Conservation (phyloP, 2,888 invertebrate species). For the Ecdyonurus torrentis region DNA sequence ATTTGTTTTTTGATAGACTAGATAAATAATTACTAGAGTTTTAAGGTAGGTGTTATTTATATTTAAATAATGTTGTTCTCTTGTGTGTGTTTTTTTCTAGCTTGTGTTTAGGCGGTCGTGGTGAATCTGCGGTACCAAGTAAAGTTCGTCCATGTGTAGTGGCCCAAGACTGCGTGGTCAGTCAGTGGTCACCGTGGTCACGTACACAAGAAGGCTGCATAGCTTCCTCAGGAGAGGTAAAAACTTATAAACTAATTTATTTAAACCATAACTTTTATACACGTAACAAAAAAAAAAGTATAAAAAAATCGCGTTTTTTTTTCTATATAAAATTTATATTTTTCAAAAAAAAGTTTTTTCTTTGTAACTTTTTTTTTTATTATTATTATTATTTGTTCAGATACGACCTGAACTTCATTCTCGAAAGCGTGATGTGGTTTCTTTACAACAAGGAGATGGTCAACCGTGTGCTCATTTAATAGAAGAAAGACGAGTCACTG, state of each 20-base stretch:
- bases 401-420: constrained; percentile 23
- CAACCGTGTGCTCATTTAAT: constrained; percentile 23
- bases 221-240: constrained; percentile 22
- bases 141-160: constrained; percentile 31
- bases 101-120: constrained; percentile 12
- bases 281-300: background rate
- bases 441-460: constrained; percentile 23
- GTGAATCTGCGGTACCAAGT: constrained; percentile 11
- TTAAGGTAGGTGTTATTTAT: background rate
- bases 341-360: too few species aligned
- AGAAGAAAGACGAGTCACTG: constrained; percentile 21
- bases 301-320: background rate
- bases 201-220: constrained; percentile 34
- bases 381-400: too few species aligned
- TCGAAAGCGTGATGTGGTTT: constrained; percentile 20
- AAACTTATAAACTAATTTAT: background rate
- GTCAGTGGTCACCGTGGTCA: constrained; percentile 41
- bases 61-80: constrained; percentile 2
- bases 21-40: too few species aligned
- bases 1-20: too few species aligned
- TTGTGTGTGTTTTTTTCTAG: constrained; percentile 12
- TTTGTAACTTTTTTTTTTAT: background rate
- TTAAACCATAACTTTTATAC: too few species aligned
- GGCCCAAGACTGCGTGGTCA: constrained; percentile 34
- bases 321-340: background rate